These are phyloP conservation scores for Panorpa germanica DNA, from an alignment of 2,888 invertebrate species.

Conservation along the genomic window DNA sequence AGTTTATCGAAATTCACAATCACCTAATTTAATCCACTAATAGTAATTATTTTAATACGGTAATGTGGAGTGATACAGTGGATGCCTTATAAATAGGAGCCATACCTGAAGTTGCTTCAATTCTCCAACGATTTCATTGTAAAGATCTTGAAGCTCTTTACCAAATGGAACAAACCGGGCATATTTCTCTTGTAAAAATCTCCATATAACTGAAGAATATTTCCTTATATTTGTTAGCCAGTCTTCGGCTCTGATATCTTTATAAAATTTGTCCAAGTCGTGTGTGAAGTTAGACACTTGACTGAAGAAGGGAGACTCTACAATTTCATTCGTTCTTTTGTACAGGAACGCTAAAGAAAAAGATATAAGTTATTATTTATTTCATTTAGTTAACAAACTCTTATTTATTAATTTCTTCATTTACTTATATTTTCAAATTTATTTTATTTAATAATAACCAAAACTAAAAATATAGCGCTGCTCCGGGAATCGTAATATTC, in stretches of 20 bases:
- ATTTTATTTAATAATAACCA: no score
- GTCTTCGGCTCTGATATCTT: slow-evolving; percentile 59
- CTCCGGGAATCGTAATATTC: no score
- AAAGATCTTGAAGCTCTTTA: slow-evolving; percentile 39
- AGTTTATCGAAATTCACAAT: no score
- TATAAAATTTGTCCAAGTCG: slow-evolving; percentile 61
- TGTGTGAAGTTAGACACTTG: slow-evolving; percentile 63
- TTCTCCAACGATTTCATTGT: slow-evolving; percentile 39
- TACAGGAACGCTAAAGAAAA: slow-evolving; percentile 53
- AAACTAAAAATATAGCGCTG: no score
- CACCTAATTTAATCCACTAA: no score
- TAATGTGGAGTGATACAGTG: no score
- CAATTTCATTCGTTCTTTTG: slow-evolving; percentile 56
- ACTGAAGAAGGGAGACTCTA: slow-evolving; percentile 64
- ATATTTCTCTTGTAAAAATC: slow-evolving; percentile 45
- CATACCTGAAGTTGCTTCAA: slow-evolving; percentile 31
- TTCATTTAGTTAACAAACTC: slow-evolving; percentile 5
- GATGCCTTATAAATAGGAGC: no score
- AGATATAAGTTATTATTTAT: slow-evolving; percentile 8
- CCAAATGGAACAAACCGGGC: slow-evolving; percentile 47
- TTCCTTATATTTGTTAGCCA: slow-evolving; percentile 60
- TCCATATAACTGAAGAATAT: slow-evolving; percentile 46
- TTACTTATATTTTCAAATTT: no score
- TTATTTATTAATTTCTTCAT: slow-evolving; percentile 5
- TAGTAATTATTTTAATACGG: no score